Percentiles rank a stretch among this genome's conserved stretches.
These are phyloP conservation scores for Atherinomorus stipes DNA, from an alignment of 2,113 vertebrate genomes.

Conservation along the genomic window DNA sequence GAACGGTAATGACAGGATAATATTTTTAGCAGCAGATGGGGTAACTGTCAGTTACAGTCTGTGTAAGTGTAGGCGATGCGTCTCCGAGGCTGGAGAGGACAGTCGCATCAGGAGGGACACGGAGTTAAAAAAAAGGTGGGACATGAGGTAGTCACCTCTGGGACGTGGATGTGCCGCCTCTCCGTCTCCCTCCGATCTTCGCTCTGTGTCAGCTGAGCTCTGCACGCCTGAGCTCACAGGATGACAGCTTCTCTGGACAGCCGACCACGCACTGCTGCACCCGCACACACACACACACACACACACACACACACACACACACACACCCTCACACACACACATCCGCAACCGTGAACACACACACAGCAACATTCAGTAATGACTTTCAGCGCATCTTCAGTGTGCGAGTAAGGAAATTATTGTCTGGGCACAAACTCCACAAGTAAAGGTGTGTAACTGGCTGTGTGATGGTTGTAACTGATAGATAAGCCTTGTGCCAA, in stretches of 20 bases:
- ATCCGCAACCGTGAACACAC: constrained; percentile 6
- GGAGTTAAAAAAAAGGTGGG: constrained; percentile 2
- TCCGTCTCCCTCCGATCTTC: neutral
- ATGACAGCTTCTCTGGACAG: constrained; percentile 59
- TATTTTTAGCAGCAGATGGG: neutral
- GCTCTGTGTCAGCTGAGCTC: constrained; percentile 49
- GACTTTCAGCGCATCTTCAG: constrained; percentile 21
- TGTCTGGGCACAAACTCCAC: constrained; percentile 61
- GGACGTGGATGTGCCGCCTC: constrained; percentile 17
- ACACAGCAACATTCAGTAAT: constrained; percentile 3
- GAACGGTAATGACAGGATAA: neutral
- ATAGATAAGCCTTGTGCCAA: constrained; percentile 69
- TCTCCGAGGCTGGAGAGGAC: constrained; percentile 28
- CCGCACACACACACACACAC: constrained; percentile 24
- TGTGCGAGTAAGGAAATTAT: constrained; percentile 56
- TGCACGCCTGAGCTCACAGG: constrained; percentile 66
- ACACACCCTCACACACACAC: constrained; percentile 19
- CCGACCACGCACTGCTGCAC: constrained; percentile 34
- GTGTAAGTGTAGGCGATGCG: neutral
- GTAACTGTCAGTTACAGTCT: neutral
- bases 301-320: constrained; percentile 18
- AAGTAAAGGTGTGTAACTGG: constrained; percentile 51
- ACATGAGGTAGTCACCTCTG: constrained; percentile 8
- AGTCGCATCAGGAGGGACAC: constrained; percentile 29
- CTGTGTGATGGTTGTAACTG: constrained; percentile 70